Base-by-base conservation (phyloP, 2,113 vertebrate species). In the Pteronura brasiliensis region DNA sequence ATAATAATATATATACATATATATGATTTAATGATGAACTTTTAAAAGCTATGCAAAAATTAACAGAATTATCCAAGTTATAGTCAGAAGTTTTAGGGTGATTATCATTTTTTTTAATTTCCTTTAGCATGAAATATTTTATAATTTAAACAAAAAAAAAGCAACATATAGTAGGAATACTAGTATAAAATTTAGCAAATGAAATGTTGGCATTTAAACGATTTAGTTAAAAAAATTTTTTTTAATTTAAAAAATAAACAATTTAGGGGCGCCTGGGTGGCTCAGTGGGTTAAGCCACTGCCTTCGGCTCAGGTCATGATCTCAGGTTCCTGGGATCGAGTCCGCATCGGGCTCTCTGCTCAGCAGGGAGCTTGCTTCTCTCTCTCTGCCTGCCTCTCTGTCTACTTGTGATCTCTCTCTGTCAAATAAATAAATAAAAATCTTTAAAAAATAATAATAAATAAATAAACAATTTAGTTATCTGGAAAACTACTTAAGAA, bases 101-200 rank as follows among this genome's bases (percentile, higher is more conserved):
- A 55, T 92, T 89, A 85, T 55, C 7, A 7, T 59, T 52, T 81
- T 92, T 49, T 14, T 7, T 74, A 76, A 55, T 85, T 89, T 91
- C 36, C 77, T 86, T 95, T 85, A 49, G 39, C 63, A 15, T n/a
- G 71, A 86, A 95, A 77, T 81, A 97, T 72, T 55, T 95, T 72
- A 61, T 89, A 87, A 93, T 9, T 86, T 96, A 65, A 93, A 88
- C 83, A 61, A 74, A 96, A 96, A 92, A 7, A 36, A 17, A 91
- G 25, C 67, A 91, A 71, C 23, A 95, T 72, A 55, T 55, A 92
- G 74, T 85, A 93, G 69, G 74, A 93, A 88, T 79, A 74, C 5
- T 69, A 92, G 49, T 34, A 77, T 83, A 76, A 86, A 93, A 69
- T 88, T n/a, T 39, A 91, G 93, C 82, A 95, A 88, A 79, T 76